Conservation (phyloP, 2,113 vertebrate genomes). For the Fregata magnificens region DNA sequence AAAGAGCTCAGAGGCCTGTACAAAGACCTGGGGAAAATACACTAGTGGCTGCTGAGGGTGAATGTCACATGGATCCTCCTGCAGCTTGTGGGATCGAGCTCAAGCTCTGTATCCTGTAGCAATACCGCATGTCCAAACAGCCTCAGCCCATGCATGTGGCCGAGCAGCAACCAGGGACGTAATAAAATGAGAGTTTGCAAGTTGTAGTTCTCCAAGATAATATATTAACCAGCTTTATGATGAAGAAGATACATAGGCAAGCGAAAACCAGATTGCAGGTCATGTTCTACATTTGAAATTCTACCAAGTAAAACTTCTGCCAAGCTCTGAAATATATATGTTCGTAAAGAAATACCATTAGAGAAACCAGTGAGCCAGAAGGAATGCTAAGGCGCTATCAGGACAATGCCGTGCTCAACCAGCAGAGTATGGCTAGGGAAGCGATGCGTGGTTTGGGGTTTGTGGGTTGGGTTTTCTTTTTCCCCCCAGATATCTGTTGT, state of each 20-base stretch:
- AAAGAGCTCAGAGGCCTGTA: not conserved
- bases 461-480: too few species aligned
- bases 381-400: fast-evolving
- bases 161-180: fast-evolving
- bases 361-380: not conserved
- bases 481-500: not conserved
- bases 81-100: not conserved
- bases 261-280: not conserved
- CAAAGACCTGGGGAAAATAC: not conserved
- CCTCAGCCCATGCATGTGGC: fast-evolving
- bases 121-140: fast-evolving
- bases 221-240: not conserved
- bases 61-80: fast-evolving
- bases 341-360: not conserved
- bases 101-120: not conserved
- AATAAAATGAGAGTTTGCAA: fast-evolving
- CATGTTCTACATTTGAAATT: not conserved
- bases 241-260: not conserved
- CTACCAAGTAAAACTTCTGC: not conserved
- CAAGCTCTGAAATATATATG: not conserved
- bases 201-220: not conserved
- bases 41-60: not conserved
- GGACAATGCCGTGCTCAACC: fast-evolving
- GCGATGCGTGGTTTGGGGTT: too few species aligned
- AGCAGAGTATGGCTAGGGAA: not conserved